A percentile compares a stretch with the other conserved stretches of the same genome.
Conservation (phyloP, 2,888 invertebrate species). For the Mesorhabditis spiculigera region DNA sequence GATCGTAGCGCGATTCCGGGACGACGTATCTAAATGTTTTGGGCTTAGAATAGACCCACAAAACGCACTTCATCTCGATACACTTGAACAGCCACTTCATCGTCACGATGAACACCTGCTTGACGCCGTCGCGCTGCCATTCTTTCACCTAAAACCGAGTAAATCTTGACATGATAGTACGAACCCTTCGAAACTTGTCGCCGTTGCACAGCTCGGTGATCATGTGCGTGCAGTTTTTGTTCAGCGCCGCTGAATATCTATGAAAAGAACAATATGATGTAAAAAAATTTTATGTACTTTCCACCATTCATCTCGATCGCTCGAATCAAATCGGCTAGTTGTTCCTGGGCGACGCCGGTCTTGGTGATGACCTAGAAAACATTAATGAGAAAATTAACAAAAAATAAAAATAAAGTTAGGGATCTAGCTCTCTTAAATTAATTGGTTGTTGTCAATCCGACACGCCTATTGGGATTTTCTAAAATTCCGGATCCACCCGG, state of each 20-base stretch:
- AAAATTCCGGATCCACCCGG: too few relatives aligned
- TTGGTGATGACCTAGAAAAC: neutral
- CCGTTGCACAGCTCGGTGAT: neutral
- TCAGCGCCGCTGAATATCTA: neutral
- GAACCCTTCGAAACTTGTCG: neutral
- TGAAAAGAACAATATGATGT: neutral
- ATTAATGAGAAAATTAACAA: too few relatives aligned
- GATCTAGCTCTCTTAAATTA: too few relatives aligned
- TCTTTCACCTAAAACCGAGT: neutral
- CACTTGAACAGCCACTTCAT: neutral
- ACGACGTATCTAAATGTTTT: neutral
- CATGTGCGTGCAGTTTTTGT: neutral
- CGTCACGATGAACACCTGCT: neutral
- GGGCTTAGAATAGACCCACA: too few relatives aligned
- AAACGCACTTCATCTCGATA: neutral
- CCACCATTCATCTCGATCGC: slow-evolving; percentile 3
- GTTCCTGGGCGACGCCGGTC: neutral
- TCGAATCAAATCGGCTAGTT: neutral
- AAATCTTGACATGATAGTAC: neutral
- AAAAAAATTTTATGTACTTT: neutral
- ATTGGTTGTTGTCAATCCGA: too few relatives aligned
- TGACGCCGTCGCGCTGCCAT: neutral
- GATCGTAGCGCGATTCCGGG: neutral
- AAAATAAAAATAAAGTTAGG: too few relatives aligned
- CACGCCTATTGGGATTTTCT: too few relatives aligned